A percentile compares a stretch with the other conserved stretches of the same genome.
phyloP scores from a whole-genome alignment of 2,113 vertebrate species.

The Collichthys lucidus region DNA sequence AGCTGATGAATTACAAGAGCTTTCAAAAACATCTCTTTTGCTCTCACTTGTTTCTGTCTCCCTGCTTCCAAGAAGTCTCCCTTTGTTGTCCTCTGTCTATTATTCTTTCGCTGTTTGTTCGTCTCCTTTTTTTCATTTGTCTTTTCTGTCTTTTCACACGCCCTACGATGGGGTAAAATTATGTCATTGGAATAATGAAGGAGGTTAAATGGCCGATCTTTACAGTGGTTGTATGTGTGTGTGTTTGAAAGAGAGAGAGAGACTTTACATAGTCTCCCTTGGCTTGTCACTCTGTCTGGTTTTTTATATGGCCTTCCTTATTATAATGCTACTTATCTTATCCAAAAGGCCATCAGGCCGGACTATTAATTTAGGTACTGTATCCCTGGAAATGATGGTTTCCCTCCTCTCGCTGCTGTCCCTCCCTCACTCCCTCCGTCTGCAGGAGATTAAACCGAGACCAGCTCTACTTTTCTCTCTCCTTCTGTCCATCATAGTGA shows the following conservation, averaged over 20 bases:
- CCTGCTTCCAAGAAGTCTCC: conserved; percentile 36
- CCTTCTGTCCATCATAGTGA: conserved; percentile 79
- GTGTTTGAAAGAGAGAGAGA: conserved; percentile 7
- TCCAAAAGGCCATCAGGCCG: conserved; percentile 75
- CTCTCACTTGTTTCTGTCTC: conserved; percentile 37
- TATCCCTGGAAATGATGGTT: conserved; percentile 66
- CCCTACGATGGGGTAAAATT: conserved; percentile 13
- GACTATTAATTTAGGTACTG: conserved; percentile 74
- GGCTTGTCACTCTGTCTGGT: conserved; percentile 55
- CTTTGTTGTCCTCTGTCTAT: conserved; percentile 18
- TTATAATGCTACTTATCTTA: conserved; percentile 79
- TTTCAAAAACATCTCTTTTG: conserved; percentile 52
- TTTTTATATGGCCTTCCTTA: conserved; percentile 68
- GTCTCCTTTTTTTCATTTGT: conserved; percentile 20
- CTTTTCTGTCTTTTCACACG: conserved; percentile 15
- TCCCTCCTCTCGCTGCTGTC: conserved; percentile 49
- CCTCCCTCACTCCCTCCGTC: conserved; percentile 64
- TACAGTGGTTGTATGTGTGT: conserved; percentile 8
- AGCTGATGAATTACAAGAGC: conserved; percentile 69
- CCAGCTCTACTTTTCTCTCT: conserved; percentile 70
- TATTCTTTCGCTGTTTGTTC: conserved; percentile 1
- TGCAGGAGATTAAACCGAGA: conserved; percentile 75
- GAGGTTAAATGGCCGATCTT: conserved; percentile 60
- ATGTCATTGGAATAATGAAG: conserved; percentile 56
- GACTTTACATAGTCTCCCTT: conserved; percentile 55